A percentile compares a stretch with the other conserved stretches of the same genome.
Evolutionary conservation across 2,113 vertebrate species (phyloP).

Genomic region (Chloebia gouldiae): DNA sequence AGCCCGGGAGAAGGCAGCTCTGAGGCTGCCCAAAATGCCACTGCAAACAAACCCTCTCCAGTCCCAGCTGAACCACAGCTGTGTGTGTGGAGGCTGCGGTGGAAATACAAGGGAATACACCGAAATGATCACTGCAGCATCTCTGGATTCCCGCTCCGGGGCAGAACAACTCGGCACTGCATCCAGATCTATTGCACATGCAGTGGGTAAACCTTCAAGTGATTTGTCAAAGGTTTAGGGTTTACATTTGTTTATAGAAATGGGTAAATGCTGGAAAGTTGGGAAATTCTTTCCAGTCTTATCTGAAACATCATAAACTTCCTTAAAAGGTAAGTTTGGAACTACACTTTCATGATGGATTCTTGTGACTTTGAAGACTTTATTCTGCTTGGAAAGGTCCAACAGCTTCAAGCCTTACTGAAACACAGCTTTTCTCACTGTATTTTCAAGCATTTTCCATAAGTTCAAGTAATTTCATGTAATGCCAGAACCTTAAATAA

Average conservation of each 20-base stretch:
- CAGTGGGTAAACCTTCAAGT: background rate
- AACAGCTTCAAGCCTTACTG: background rate
- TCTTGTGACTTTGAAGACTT: background rate
- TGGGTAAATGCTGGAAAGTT: background rate
- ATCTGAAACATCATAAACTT: background rate
- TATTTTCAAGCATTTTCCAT: background rate
- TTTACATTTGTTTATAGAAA: background rate
- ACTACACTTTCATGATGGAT: background rate
- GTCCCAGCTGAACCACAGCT: background rate
- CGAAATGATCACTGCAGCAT: background rate
- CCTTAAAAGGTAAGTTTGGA: slow-evolving; percentile 7
- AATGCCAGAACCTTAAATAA: background rate
- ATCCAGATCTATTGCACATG: background rate
- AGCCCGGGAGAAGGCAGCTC: background rate
- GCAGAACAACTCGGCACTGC: background rate
- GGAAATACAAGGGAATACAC: background rate
- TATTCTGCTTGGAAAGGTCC: background rate
- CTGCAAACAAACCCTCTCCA: background rate
- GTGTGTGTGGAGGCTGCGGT: background rate
- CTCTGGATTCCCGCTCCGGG: background rate
- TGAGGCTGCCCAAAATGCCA: background rate
- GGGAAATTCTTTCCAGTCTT: slow-evolving; percentile 6
- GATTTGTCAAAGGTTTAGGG: background rate
- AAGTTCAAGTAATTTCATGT: background rate
- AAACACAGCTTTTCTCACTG: background rate